Conservation (phyloP, 1,140 invertebrate species). For the Drosophila ercepeae region DNA sequence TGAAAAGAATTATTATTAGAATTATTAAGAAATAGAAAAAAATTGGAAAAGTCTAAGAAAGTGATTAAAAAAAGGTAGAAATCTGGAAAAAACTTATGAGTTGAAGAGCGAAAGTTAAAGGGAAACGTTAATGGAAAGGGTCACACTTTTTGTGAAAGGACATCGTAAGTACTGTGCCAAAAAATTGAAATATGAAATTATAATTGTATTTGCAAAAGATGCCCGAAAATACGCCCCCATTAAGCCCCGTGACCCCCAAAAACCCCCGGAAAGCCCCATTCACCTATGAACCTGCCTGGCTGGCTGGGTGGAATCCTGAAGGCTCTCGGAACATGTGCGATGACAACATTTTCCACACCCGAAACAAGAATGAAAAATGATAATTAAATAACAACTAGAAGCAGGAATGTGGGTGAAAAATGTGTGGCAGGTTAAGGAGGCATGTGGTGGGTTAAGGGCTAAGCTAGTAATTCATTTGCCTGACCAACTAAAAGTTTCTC, state of each 20-base stretch:
- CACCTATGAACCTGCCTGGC: slow-evolving; percentile 2
- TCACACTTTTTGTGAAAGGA: not conserved
- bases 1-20: too few relatives aligned
- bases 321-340: slow-evolving; percentile 26
- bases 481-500: slow-evolving; percentile 50
- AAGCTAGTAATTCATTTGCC: slow-evolving; percentile 60
- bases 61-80: not conserved
- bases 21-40: too few relatives aligned
- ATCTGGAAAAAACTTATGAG: not conserved
- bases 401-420: not conserved
- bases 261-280: not conserved
- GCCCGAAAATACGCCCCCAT: slow-evolving; percentile 2
- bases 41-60: not conserved
- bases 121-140: too few relatives aligned
- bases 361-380: slow-evolving; percentile 55
- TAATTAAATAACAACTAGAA: slow-evolving; percentile 67
- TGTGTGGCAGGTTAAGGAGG: slow-evolving; percentile 12
- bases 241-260: not conserved
- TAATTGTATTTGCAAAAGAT: slow-evolving; percentile 60
- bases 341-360: slow-evolving; percentile 54
- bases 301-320: not conserved
- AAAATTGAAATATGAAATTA: slow-evolving; percentile 65
- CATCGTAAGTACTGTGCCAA: slow-evolving; percentile 2
- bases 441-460: slow-evolving; percentile 34
- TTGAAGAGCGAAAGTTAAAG: too few relatives aligned